phyloP scores from a whole-genome alignment of 2,113 vertebrate species.

The Labrus mixtus region DNA sequence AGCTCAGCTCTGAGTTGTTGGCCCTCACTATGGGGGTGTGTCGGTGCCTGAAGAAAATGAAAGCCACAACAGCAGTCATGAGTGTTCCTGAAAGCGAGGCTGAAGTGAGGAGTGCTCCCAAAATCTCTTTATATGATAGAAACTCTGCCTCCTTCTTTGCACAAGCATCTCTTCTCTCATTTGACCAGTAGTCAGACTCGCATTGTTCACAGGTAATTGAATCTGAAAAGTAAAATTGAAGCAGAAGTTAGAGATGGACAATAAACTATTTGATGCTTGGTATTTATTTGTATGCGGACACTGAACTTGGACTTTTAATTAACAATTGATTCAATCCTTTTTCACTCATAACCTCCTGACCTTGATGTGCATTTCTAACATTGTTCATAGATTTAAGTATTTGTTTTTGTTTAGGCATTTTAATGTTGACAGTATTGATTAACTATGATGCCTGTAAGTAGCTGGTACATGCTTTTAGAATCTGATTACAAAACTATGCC shows the following conservation, averaged over 20 bases:
- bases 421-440: too few species aligned
- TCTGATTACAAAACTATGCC: neutral
- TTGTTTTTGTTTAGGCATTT: too few species aligned
- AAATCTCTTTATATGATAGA: constrained; percentile 73
- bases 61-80: constrained; percentile 59
- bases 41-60: constrained; percentile 77
- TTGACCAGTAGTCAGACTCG: constrained; percentile 78
- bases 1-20: constrained; percentile 78
- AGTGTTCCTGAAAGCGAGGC: constrained; percentile 70
- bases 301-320: too few species aligned
- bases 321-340: too few species aligned
- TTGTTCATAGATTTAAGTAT: too few species aligned
- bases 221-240: constrained; percentile 63
- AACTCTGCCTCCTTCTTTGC: constrained; percentile 74
- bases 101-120: constrained; percentile 72
- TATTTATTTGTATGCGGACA: neutral
- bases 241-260: neutral
- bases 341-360: too few species aligned
- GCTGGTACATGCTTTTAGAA: neutral
- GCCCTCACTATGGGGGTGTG: constrained; percentile 74
- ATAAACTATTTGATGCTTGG: too few species aligned
- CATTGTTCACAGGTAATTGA: constrained; percentile 73
- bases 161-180: constrained; percentile 68
- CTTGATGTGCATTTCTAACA: too few species aligned
- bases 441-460: too few species aligned